Percentiles rank a stretch among this genome's conserved stretches.
phyloP scores from a whole-genome alignment of 2,113 vertebrate genomes.

The Octodon degus region DNA sequence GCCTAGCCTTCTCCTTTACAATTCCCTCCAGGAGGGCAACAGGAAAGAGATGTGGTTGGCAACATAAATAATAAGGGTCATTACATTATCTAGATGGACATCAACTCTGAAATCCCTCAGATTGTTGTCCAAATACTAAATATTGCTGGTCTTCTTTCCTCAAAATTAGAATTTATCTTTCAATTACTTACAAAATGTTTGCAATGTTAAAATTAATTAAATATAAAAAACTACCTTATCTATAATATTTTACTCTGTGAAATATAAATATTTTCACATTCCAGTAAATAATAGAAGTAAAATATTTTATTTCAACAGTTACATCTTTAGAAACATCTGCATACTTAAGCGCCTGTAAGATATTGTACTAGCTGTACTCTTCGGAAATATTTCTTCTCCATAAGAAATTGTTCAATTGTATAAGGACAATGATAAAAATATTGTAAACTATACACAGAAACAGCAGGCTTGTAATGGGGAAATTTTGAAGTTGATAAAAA shows the following conservation, averaged over 20 bases:
- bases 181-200: not conserved
- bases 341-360: not conserved
- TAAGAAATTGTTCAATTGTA: not conserved
- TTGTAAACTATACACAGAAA: not conserved
- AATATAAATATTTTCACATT: not conserved
- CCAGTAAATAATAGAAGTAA: not conserved
- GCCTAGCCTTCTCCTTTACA: not conserved
- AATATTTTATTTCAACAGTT: slow-evolving; percentile 1
- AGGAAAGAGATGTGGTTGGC: not conserved
- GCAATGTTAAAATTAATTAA: not conserved
- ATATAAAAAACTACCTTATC: not conserved
- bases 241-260: not conserved
- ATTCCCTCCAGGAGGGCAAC: not conserved
- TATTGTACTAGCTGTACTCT: not conserved
- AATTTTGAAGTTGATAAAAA: slow-evolving; percentile 16
- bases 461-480: not conserved
- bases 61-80: not conserved
- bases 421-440: not conserved
- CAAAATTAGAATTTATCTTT: not conserved
- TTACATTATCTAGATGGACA: not conserved
- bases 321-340: not conserved
- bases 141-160: not conserved
- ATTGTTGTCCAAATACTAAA: not conserved
- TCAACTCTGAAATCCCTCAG: not conserved
- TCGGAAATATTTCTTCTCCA: slow-evolving; percentile 7